A percentile compares a stretch with the other conserved stretches of the same genome.
These are phyloP conservation scores for Neosilurus hyrtlii DNA, from an alignment of 2,797 vertebrate species.

Conservation along the genomic window DNA sequence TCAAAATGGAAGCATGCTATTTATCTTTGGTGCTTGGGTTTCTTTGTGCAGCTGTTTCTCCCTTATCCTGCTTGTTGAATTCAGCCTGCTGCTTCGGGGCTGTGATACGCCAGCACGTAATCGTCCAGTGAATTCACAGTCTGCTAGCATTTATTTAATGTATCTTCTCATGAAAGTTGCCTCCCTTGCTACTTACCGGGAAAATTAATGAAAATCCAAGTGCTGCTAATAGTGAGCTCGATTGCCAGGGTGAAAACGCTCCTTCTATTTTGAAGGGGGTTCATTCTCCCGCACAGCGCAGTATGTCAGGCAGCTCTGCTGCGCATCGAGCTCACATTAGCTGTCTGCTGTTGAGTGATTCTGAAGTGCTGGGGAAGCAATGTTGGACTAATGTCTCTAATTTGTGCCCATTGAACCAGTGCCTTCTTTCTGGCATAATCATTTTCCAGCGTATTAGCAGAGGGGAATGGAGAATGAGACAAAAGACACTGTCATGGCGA, in stretches of 20 bases:
- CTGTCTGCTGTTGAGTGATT: constrained; percentile 59
- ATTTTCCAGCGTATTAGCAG: constrained; percentile 72
- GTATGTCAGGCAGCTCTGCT: constrained; percentile 44
- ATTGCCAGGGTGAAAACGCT: constrained; percentile 44
- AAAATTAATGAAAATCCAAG: constrained; percentile 43
- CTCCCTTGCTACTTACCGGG: constrained; percentile 56
- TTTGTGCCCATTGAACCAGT: constrained; percentile 70
- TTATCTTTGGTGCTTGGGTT: constrained; percentile 40
- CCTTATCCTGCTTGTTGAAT: constrained; percentile 58
- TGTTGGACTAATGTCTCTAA: constrained; percentile 73
- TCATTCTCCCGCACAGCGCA: constrained; percentile 36
- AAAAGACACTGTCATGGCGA: constrained; percentile 53
- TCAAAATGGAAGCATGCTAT: constrained; percentile 13
- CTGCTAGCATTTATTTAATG: constrained; percentile 61
- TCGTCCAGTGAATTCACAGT: constrained; percentile 65
- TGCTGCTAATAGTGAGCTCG: constrained; percentile 49
- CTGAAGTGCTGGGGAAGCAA: constrained; percentile 66
- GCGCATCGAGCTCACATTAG: constrained; percentile 59
- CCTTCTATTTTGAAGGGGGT: constrained; percentile 34
- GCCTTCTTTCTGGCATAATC: constrained; percentile 64
- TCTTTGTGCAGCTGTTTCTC: constrained; percentile 32
- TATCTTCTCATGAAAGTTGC: constrained; percentile 44
- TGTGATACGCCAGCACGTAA: constrained; percentile 58
- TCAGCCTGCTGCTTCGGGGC: constrained; percentile 53
- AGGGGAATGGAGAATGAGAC: constrained; percentile 58